Base-by-base conservation (phyloP, 2,797 vertebrate genomes). In the Hypotaenidia philippensis region DNA sequence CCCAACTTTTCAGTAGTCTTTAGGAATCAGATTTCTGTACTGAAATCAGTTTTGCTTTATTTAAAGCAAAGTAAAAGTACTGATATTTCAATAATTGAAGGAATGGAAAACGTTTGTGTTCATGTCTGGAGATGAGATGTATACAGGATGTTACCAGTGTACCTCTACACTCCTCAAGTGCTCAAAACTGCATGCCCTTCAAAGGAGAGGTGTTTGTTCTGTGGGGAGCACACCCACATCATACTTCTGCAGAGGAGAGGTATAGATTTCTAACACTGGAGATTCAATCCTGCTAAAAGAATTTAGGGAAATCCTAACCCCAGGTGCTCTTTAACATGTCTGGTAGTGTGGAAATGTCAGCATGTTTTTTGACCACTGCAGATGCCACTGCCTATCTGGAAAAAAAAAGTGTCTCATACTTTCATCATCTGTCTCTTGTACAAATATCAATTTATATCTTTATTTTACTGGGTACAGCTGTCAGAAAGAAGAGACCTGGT, bases 281-380 rank as follows among this genome's bases (percentile, higher is more conserved):
- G 6, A 64, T 34, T 31, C 13, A 23, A 1, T 25, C 14, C 34
- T 38, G 5, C 36, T 49, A 36, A 65, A 71, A 65, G 16, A 74
- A 45, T 5, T 8, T 7, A 2, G 5, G 2, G 0, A 2, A 53
- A 76, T 60, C 1, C 1, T 53, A 79, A 16, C 5, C 3, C 5
- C 23, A 34, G 5, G 4, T 56, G 69, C 17, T 70, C 13, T 38
- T 83, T 50, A 81, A 38, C 6, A 5, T 9, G 5, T 11, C 26
- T 13, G 7, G 1, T 65, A 38, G 10, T 22, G 10, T 53, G 55
- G 45, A 77, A 83, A 38, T 14, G 4, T 29, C 22, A 57, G 4
- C 4, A 3, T 57, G 29, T 34, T 60, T 88, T 9, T 22, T 90
- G 56, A 65, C 27, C 10, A 22, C 19, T 22, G 8, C 13, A 65